Evolutionary conservation across 2,797 vertebrate species (phyloP).

Genomic region (Coccyzus lansbergi): DNA sequence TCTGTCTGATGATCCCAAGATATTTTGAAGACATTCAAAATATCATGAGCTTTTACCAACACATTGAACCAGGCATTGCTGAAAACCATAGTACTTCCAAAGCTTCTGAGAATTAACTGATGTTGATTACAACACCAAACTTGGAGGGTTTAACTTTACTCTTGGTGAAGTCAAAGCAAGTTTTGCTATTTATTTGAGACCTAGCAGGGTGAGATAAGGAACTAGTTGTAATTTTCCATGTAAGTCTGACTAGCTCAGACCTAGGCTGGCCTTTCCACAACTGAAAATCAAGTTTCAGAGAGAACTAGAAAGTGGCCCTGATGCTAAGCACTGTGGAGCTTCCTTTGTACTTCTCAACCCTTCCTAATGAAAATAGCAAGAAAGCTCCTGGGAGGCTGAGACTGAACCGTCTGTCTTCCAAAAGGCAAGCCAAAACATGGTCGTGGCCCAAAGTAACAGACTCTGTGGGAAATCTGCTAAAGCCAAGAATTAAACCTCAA

Average conservation of each 20-base stretch:
- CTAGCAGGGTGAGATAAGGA: not conserved
- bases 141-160: not conserved
- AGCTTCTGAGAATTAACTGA: not conserved
- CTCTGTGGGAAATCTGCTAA: not conserved
- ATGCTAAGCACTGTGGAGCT: not conserved
- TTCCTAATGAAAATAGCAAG: not conserved
- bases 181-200: not conserved
- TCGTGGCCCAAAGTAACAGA: not conserved
- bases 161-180: not conserved
- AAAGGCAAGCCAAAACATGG: not conserved
- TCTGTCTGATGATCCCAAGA: no score
- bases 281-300: not conserved
- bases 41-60: not conserved
- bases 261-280: not conserved
- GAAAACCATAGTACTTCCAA: not conserved
- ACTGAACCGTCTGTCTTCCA: not conserved
- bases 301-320: not conserved
- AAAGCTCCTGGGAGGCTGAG: not conserved
- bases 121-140: not conserved
- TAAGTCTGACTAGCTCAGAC: not conserved
- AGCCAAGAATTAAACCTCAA: conserved; percentile 13
- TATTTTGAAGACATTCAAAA: no score
- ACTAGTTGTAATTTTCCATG: not conserved
- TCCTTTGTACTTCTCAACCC: not conserved
- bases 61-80: not conserved